Conservation (phyloP, 2,797 vertebrate species). For the Channallabes apus region DNA sequence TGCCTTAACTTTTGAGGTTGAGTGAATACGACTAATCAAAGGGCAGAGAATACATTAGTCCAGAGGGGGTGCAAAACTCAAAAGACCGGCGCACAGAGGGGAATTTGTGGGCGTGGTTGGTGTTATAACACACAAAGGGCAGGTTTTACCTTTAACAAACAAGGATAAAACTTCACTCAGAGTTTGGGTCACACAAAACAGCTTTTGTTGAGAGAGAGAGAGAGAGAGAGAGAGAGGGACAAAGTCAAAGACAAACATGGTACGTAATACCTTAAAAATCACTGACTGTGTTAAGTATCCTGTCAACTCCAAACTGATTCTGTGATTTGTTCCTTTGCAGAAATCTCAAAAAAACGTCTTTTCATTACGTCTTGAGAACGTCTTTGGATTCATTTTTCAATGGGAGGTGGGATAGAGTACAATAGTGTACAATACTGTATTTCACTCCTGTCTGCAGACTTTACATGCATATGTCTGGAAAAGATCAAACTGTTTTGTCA, state of each 20-base stretch:
- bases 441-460: not conserved
- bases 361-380: too few species aligned
- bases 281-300: not conserved
- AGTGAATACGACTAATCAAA: not conserved
- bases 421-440: too few species aligned
- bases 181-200: slow-evolving; percentile 47
- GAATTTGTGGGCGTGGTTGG: slow-evolving; percentile 43
- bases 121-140: slow-evolving; percentile 43
- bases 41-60: slow-evolving; percentile 28
- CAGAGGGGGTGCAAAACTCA: slow-evolving; percentile 4
- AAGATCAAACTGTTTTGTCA: too few species aligned
- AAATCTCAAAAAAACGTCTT: not conserved
- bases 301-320: too few species aligned
- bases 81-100: slow-evolving; percentile 8
- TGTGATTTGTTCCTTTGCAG: not conserved
- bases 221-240: slow-evolving; percentile 25
- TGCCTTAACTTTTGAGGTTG: not conserved
- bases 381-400: not conserved
- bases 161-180: slow-evolving; percentile 49
- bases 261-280: slow-evolving; percentile 1
- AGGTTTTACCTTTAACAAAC: slow-evolving; percentile 55
- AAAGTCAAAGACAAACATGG: slow-evolving; percentile 20
- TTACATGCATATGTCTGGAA: too few species aligned
- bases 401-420: not conserved
- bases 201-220: slow-evolving; percentile 51